These are phyloP conservation scores for Notamacropus eugenii DNA, from an alignment of 2,797 vertebrate genomes.

Conservation along the genomic window DNA sequence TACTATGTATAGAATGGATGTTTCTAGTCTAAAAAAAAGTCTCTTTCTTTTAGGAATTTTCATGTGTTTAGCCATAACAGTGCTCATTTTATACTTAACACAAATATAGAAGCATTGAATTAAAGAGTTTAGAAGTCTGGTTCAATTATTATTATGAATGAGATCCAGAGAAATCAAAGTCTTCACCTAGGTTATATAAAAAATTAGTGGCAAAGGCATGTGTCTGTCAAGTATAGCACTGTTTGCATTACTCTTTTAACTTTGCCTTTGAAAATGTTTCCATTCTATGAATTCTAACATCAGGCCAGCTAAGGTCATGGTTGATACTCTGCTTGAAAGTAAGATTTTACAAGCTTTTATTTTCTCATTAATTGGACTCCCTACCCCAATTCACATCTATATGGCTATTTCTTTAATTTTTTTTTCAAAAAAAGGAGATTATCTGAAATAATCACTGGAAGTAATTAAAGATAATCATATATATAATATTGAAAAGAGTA, in stretches of 20 bases:
- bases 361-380: not conserved
- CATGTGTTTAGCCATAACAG: not conserved
- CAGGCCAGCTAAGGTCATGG: not conserved
- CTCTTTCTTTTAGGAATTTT: not conserved
- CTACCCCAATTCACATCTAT: not conserved
- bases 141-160: no score
- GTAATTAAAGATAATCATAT: not conserved
- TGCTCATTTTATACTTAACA: not conserved
- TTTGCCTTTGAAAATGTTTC: not conserved
- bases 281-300: not conserved
- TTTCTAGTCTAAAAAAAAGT: not conserved
- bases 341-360: not conserved
- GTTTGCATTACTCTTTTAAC: not conserved
- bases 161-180: no score
- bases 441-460: not conserved
- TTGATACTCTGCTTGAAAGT: not conserved
- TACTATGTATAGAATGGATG: not conserved
- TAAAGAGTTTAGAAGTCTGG: not conserved
- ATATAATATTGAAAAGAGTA: not conserved
- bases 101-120: not conserved
- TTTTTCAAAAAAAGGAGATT: not conserved
- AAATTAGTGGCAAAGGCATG: not conserved
- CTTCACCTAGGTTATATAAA: not conserved
- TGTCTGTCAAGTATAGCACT: not conserved
- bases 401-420: not conserved